Evolutionary conservation across 2,797 vertebrate genomes (phyloP).

Genomic region (Anguilla obscura): DNA sequence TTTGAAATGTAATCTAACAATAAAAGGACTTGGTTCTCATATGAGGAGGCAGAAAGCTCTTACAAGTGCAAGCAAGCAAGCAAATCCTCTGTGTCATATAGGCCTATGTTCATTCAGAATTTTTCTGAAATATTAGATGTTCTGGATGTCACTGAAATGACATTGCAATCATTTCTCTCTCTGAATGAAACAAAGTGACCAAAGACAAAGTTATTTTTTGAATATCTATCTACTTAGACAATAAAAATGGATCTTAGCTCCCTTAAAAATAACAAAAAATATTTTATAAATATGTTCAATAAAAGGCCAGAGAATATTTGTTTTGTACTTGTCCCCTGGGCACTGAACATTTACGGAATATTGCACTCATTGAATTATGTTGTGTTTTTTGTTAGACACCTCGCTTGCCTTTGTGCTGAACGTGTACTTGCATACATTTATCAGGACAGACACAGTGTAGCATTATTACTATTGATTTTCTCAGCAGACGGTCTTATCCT

Average conservation of each 20-base stretch:
- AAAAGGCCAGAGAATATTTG: no score
- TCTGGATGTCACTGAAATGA: neutral
- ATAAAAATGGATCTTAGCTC: no score
- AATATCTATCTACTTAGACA: no score
- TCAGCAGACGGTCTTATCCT: neutral
- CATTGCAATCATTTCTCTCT: neutral
- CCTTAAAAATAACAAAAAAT: no score
- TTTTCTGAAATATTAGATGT: neutral
- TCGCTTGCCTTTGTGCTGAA: neutral
- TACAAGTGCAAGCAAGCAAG: no score
- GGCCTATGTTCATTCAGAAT: neutral
- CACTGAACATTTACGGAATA: neutral
- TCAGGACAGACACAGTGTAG: neutral
- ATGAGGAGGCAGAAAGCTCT: no score
- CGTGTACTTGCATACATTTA: neutral
- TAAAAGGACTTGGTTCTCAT: neutral
- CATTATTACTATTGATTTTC: conserved; percentile 3
- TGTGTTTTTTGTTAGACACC: neutral
- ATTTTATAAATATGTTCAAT: no score
- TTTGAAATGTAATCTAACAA: neutral
- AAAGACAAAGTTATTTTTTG: neutral
- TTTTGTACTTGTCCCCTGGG: neutral
- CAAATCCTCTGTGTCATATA: no score
- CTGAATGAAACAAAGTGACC: neutral
- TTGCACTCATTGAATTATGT: neutral